Percentiles rank a stretch among this genome's conserved stretches.
Evolutionary conservation across 2,113 vertebrate genomes (phyloP).

Genomic region (Hemicordylus capensis): DNA sequence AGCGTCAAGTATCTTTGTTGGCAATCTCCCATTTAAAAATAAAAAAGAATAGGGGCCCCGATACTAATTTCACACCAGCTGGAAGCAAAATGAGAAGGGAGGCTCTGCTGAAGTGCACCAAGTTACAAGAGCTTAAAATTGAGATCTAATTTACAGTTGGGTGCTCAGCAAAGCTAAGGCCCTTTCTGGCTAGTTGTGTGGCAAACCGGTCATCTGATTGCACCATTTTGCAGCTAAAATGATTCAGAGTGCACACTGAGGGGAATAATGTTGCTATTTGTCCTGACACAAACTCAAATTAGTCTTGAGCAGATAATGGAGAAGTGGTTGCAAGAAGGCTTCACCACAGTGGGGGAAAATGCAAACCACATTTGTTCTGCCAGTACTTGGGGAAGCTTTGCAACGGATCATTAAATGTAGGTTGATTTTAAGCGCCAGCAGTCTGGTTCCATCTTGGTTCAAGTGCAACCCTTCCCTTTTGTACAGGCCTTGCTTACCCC

Average conservation of each 20-base stretch:
- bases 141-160: background rate
- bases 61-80: slow-evolving; percentile 41
- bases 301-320: background rate
- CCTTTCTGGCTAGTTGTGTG: background rate
- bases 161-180: background rate
- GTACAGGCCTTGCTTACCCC: too few relatives aligned
- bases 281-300: background rate
- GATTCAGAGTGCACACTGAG: background rate
- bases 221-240: background rate
- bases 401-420: background rate
- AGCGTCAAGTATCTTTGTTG: slow-evolving; percentile 37
- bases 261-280: background rate
- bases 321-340: background rate
- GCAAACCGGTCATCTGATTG: background rate
- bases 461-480: too few relatives aligned
- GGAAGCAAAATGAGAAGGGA: background rate
- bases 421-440: background rate
- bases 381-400: background rate
- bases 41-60: background rate
- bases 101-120: slow-evolving; percentile 12
- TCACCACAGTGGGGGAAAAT: background rate
- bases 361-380: background rate
- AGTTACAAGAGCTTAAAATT: slow-evolving; percentile 2
- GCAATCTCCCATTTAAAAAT: slow-evolving; percentile 39
- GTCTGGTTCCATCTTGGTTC: too few relatives aligned